phyloP scores from a whole-genome alignment of 1,140 invertebrate genomes.

The Drosophila suzukii region DNA sequence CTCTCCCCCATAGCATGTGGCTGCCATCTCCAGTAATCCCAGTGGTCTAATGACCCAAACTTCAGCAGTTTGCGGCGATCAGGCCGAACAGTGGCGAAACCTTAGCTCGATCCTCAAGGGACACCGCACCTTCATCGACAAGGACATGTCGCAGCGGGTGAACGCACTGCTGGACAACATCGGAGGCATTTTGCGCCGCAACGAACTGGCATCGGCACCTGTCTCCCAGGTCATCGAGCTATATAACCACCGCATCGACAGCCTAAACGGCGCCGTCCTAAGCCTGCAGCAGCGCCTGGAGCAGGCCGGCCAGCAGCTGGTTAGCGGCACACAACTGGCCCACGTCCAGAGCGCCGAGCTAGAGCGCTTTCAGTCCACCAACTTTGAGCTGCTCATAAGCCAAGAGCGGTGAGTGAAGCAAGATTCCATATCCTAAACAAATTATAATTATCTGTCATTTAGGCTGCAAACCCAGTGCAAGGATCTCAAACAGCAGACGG shows the following conservation, averaged over 20 bases:
- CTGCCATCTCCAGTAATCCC: constrained; percentile 37
- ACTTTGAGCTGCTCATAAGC: constrained; percentile 80
- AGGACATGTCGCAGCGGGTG: constrained; percentile 69
- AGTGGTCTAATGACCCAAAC: neutral
- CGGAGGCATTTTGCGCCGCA: constrained; percentile 54
- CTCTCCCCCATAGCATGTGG: constrained; percentile 47
- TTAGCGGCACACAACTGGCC: constrained; percentile 55
- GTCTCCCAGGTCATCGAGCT: constrained; percentile 79
- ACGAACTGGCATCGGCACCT: constrained; percentile 71
- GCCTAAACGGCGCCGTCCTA: constrained; percentile 51
- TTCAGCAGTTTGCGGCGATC: neutral
- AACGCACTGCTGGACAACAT: constrained; percentile 67
- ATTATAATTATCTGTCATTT: neutral
- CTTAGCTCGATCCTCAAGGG: constrained; percentile 72
- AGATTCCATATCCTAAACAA: neutral
- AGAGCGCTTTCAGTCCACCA: constrained; percentile 75
- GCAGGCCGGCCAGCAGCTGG: constrained; percentile 68
- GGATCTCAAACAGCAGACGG: constrained; percentile 72
- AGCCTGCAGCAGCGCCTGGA: constrained; percentile 72
- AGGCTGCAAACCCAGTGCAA: constrained; percentile 77
- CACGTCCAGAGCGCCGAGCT: constrained; percentile 76
- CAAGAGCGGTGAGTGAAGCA: constrained; percentile 65
- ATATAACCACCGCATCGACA: constrained; percentile 79
- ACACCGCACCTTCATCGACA: constrained; percentile 73
- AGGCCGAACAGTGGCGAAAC: constrained; percentile 71